Evolutionary conservation across 2,888 invertebrate species (phyloP), one percentile per base, ranked within the genome.

Genomic region (Altica lythri): DNA sequence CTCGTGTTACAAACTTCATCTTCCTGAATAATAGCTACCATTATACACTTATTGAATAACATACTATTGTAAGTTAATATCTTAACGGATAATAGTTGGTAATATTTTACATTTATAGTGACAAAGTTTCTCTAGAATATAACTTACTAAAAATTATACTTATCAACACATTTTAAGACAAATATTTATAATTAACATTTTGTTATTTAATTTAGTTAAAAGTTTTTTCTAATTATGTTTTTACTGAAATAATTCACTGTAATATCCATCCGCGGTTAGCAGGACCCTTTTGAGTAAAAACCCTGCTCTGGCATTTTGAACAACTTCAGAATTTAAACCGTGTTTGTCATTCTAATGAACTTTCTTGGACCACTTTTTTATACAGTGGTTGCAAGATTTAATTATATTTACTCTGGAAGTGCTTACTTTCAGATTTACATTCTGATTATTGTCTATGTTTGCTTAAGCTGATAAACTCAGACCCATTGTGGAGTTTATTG

Each of bases 391-490:
- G 46, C 52, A 17, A 42, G 60, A 55, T 63, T 62, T 63, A 64
- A 66, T 66, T 65, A 55, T 64, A 63, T 66, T 66, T 65, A 55
- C 58, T 65, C 57, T 51, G 55, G 55, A 61, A 62, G 55, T 62
- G 66, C 66, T 64, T 61, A 61, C 63, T 51, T 53, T 25, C 55
- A 51, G 51, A 62, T 66, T 66, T 64, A 62, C 62, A 63, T 63
- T 66, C 56, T 60, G 61, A 64, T 64, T 61, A 63, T 64, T 63
- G 60, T 61, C 64, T 62, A 57, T 62, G 63, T 65, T 66, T 62
- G 57, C 53, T 61, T 61, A 60, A 49, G 57, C 45, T 59, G 64
- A 65, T 65, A 64, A 64, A 62, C 62, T 65, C 62, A 59, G 56
- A 55, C 50, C 61, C 60, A 51, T 56, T 57, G 58, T 56, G 52